Evolutionary conservation across 30 jellyfish, hydroid and myxozoan genomes (phyloP), one percentile per base, ranked within the genome.

Genomic region (Euphysa ruthae): DNA sequence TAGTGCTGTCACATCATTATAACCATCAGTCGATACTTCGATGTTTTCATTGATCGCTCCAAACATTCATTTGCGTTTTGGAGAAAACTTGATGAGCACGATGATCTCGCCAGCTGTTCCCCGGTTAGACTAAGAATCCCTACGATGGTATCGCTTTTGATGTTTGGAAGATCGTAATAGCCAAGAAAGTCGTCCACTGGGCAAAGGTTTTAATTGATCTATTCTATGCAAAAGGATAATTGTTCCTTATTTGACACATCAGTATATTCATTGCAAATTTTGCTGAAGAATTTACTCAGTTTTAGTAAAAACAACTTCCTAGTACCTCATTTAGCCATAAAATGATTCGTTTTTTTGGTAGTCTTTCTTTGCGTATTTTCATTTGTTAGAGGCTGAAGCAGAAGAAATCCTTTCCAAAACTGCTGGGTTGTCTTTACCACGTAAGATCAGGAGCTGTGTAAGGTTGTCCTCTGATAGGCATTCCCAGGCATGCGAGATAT

Each of bases 131-230:
- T 63, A 10, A 63, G 32, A 8, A n/a, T 22, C 13, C 31, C 6
- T 6, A 63, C 24, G 14, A 63, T 30, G 15, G 77, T 68, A 14
- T 30, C 58, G 23, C 81, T 51, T 51, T 51, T 18, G 16, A 49
- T 68, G 0, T 68, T 54, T 23, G 81, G 0, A 13, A 68, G 12
- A 19, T 68, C 80, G 35, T 68, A 68, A 54, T 15, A 54, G 13
- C 80, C 81, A 7, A 68, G 81, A 38, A 68, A 68, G 35, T 68
- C 81, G 22, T 68, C 81, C 16, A 10, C 12, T 51, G 80, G 18
- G 13, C 24, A 15, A 0, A 68, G 74, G 18, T 49, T 10, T 21
- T 68, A 61, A 54, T 68, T 58, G 19, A 28, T 38, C 81, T 80
- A 68, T 49, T 80, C 0, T n/a, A 52, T 55, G 25, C 81, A 68